These are phyloP conservation scores for Caenorhabditis virilis DNA, from an alignment of 2,888 invertebrate species.

Conservation along the genomic window DNA sequence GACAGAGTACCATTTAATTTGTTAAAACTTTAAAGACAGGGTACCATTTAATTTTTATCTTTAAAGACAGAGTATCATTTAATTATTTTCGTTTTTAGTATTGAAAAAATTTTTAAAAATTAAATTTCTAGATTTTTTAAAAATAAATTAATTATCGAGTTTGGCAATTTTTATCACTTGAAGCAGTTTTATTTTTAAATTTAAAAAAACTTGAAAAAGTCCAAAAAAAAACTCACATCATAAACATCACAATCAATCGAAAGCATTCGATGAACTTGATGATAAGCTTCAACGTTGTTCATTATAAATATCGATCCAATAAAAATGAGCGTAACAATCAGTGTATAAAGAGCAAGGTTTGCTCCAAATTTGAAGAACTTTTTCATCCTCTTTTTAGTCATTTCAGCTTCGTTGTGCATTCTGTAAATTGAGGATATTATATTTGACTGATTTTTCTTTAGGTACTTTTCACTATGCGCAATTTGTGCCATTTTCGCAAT, in stretches of 20 bases:
- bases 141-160: too few relatives aligned
- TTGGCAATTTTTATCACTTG: too few relatives aligned
- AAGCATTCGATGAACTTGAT: constrained; percentile 36
- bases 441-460: neutral
- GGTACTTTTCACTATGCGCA: constrained; percentile 39
- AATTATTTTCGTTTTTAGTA: too few relatives aligned
- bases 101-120: too few relatives aligned
- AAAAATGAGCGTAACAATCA: constrained; percentile 44
- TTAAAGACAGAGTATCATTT: too few relatives aligned
- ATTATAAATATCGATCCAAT: constrained; percentile 44
- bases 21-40: too few relatives aligned
- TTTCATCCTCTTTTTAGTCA: constrained; percentile 36
- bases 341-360: constrained; percentile 45
- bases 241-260: constrained; percentile 45
- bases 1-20: too few relatives aligned
- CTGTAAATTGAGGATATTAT: constrained; percentile 11
- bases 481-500: constrained; percentile 40
- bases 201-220: neutral
- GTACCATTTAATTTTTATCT: too few relatives aligned
- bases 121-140: too few relatives aligned
- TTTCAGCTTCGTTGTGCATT: constrained; percentile 52
- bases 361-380: constrained; percentile 52
- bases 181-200: neutral
- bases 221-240: constrained; percentile 30
- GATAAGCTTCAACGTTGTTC: constrained; percentile 37